Conservation (phyloP, 2,797 vertebrate species). For the Peromyscus nudipes region DNA sequence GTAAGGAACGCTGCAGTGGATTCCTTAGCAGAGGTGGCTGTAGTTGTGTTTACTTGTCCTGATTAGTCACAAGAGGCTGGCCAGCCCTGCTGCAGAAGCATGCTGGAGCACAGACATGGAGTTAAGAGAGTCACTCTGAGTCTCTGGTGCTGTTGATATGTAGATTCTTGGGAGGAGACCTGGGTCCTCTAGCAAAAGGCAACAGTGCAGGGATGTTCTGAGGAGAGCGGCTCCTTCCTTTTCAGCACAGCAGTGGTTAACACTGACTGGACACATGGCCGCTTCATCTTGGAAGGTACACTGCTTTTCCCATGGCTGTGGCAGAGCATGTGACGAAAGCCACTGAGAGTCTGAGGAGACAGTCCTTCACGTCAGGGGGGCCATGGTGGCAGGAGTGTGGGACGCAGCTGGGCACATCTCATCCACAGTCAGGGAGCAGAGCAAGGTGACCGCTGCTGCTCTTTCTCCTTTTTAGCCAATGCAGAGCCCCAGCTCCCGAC, state of each 20-base stretch:
- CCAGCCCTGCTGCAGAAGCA: background rate
- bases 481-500: background rate
- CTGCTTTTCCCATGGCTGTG: background rate
- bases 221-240: background rate
- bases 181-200: background rate
- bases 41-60: background rate
- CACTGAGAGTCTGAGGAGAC: background rate
- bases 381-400: background rate
- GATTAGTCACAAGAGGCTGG: conserved; percentile 8
- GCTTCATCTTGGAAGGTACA: background rate
- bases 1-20: conserved; percentile 57
- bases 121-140: background rate
- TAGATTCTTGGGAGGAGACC: background rate
- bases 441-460: background rate
- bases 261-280: background rate
- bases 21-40: conserved; percentile 57
- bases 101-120: background rate
- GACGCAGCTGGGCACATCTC: background rate
- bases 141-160: background rate
- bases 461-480: background rate
- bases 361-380: no score
- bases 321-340: no score
- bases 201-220: background rate
- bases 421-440: background rate
- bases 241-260: background rate